Base-by-base conservation (phyloP, 2,888 invertebrate genomes). In the Scaptomyza reducta region DNA sequence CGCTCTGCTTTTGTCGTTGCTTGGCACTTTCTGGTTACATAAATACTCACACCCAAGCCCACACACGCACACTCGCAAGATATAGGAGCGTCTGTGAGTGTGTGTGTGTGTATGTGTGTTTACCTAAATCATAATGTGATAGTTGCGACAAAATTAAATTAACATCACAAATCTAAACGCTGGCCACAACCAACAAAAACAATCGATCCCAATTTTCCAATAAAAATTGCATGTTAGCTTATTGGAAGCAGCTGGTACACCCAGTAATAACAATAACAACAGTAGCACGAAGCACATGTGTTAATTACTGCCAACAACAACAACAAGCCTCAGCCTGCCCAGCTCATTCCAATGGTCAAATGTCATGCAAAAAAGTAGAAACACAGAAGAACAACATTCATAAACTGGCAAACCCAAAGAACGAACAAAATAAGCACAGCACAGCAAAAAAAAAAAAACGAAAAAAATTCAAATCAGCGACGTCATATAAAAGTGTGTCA, bases 401-500 rank as follows among this genome's bases (percentile, higher is more conserved):
- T 58, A 60, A 57, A 56, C 70, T 69, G 46, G 59, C 64, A 68
- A 66, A 64, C 40, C 60, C 42, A 64, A 55, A 64, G 44, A 61
- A 61, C 33, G 57, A 68, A 67, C 42, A 44, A 81, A 55, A 76
- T 50, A 64, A 50, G 57, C 66, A 40, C 54, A 66, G 45, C 33
- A 33, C 13, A 18, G 18, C n/a, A 33, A 7, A 54, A 75, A 70
- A 63, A 61, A 69, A 56, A 64, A 66, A 84, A 70, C 58, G 84
- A 66, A 35, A 77, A 74, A 40, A 77, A 74, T 82, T 87, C 58
- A 82, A 82, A 82, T 73, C 84, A 83, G 89, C 90, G 81, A 90
- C 90, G 90, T 90, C 89, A 89, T 82, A 81, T 80, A 78, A 89
- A 89, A 89, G 81, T 89, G 89, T 89, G 89, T 90, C 89, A 89